phyloP scores from a whole-genome alignment of 2,113 vertebrate species.

The Castor canadensis region DNA sequence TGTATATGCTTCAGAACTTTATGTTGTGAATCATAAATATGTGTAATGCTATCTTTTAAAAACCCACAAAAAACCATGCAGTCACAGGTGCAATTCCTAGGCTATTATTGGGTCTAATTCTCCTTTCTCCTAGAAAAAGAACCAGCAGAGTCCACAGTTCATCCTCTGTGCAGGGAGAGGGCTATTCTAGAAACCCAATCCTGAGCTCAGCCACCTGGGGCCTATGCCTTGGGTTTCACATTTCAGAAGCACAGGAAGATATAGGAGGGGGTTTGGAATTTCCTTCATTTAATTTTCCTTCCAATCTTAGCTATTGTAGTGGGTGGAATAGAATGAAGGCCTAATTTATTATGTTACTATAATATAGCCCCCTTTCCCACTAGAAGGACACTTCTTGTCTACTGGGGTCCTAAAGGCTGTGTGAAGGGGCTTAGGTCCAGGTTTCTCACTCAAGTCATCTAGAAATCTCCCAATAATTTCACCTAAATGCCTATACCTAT shows the following conservation, averaged over 20 bases:
- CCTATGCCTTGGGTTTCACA: neutral
- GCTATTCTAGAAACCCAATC: neutral
- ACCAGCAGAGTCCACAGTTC: too few relatives aligned
- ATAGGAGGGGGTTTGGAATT: neutral
- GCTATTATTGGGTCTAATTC: neutral
- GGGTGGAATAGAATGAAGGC: neutral
- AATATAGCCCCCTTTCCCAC: neutral
- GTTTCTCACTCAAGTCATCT: neutral
- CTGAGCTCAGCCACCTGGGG: neutral
- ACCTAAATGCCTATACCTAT: neutral
- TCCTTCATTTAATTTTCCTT: neutral
- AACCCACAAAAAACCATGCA: too few relatives aligned
- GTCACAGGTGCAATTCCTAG: neutral
- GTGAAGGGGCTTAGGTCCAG: neutral
- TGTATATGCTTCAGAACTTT: neutral
- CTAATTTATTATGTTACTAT: neutral
- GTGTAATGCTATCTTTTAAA: neutral
- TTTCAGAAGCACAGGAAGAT: neutral
- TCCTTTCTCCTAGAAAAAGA: neutral
- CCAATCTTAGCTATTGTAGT: conserved; percentile 16
- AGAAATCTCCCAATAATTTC: neutral
- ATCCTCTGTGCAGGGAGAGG: neutral
- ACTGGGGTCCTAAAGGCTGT: neutral
- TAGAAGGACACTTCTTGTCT: neutral
- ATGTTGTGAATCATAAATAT: neutral